Percentiles rank a stretch among this genome's conserved stretches.
Conservation (phyloP, 2,797 vertebrate genomes). For the Esox masquinongy region DNA sequence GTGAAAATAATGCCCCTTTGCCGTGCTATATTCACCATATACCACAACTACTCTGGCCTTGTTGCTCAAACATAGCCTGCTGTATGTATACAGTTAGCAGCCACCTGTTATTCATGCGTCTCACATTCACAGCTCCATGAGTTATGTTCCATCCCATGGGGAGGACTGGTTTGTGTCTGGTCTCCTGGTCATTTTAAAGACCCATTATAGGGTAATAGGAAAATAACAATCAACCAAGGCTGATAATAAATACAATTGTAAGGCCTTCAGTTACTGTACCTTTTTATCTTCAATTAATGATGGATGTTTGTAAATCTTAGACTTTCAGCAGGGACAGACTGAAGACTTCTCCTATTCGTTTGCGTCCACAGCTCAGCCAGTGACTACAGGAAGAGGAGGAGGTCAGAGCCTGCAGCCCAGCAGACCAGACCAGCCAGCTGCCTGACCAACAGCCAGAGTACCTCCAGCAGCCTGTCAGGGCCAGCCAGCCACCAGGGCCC, state of each 20-base stretch:
- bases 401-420: slow-evolving; percentile 79
- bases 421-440: slow-evolving; percentile 68
- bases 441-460: slow-evolving; percentile 64
- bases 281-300: not conserved
- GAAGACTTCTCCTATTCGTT: not conserved
- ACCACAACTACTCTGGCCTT: not conserved
- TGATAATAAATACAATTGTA: too few species aligned
- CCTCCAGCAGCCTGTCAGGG: slow-evolving; percentile 36
- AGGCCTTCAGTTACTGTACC: too few species aligned
- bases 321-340: not conserved
- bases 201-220: not conserved
- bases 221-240: too few species aligned
- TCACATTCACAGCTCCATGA: not conserved
- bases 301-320: not conserved
- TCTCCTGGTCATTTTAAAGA: not conserved
- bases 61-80: not conserved
- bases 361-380: slow-evolving; percentile 61
- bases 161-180: not conserved
- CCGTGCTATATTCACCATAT: too few species aligned
- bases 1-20: too few species aligned
- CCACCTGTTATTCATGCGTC: not conserved
- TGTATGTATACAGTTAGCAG: not conserved
- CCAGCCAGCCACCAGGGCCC: slow-evolving; percentile 23
- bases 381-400: slow-evolving; percentile 83
- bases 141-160: not conserved